Conservation (phyloP, 2,113 vertebrate species). For the Charina bottae region DNA sequence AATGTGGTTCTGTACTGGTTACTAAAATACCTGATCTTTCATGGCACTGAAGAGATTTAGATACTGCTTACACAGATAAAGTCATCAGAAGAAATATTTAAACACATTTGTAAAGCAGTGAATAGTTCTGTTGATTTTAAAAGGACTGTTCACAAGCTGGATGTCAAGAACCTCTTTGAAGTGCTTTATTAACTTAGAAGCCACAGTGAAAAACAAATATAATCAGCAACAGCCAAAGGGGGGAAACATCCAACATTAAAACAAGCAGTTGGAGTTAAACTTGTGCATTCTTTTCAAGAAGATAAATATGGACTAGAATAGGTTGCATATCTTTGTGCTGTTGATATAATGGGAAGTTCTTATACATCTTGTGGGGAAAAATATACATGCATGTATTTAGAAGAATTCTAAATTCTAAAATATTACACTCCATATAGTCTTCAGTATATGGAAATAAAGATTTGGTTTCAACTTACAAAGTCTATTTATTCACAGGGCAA, state of each 20-base stretch:
- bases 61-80: neutral
- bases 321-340: conserved; percentile 31
- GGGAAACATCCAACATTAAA: conserved; percentile 23
- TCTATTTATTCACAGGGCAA: conserved; percentile 55
- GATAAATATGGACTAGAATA: conserved; percentile 35
- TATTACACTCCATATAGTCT: conserved; percentile 1
- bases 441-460: conserved; percentile 53
- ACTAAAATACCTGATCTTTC: neutral
- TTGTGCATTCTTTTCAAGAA: conserved; percentile 49
- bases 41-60: neutral
- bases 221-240: conserved; percentile 41
- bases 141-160: conserved; percentile 47
- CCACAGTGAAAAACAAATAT: conserved; percentile 49
- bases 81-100: conserved; percentile 6
- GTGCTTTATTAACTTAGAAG: conserved; percentile 38
- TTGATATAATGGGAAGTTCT: conserved; percentile 24
- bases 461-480: conserved; percentile 60
- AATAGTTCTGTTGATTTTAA: conserved; percentile 47
- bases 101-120: conserved; percentile 50
- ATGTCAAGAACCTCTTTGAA: conserved; percentile 5
- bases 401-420: conserved; percentile 1
- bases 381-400: conserved; percentile 6
- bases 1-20: neutral
- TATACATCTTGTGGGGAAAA: neutral
- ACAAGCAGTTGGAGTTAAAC: conserved; percentile 33